phyloP scores from a whole-genome alignment of 1,140 invertebrate genomes.

The Magallana ariakensis region DNA sequence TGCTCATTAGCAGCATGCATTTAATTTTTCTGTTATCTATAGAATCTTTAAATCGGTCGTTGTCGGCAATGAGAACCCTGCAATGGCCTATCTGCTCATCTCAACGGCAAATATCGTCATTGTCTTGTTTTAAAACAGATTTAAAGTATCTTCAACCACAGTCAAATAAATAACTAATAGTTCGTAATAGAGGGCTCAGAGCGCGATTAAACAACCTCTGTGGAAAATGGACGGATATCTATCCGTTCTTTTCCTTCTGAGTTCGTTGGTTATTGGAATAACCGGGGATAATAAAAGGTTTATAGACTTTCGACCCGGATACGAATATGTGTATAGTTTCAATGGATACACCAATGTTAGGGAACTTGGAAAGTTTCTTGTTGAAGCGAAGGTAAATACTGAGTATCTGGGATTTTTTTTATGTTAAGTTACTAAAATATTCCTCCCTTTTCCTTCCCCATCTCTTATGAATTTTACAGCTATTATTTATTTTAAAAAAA shows the following conservation, averaged over 20 bases:
- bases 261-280: neutral
- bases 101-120: neutral
- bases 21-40: too few species aligned
- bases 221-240: neutral
- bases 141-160: neutral
- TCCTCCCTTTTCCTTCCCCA: too few species aligned
- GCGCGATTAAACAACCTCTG: neutral
- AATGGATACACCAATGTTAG: conserved; percentile 35
- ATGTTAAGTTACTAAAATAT: too few species aligned
- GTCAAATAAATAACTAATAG: neutral
- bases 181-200: neutral
- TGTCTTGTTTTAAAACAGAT: neutral
- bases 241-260: neutral
- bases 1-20: too few species aligned
- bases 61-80: neutral
- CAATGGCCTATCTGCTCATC: neutral
- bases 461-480: neutral
- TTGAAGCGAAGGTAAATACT: conserved; percentile 40
- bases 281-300: neutral
- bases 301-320: conserved; percentile 43
- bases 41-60: neutral
- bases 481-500: neutral
- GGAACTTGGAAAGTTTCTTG: conserved; percentile 47
- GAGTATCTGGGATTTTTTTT: neutral
- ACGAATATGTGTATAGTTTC: conserved; percentile 49